Evolutionary conservation across 30 jellyfish, hydroid and myxozoan species (phyloP).

Genomic region (Cassiopea xamachana): DNA sequence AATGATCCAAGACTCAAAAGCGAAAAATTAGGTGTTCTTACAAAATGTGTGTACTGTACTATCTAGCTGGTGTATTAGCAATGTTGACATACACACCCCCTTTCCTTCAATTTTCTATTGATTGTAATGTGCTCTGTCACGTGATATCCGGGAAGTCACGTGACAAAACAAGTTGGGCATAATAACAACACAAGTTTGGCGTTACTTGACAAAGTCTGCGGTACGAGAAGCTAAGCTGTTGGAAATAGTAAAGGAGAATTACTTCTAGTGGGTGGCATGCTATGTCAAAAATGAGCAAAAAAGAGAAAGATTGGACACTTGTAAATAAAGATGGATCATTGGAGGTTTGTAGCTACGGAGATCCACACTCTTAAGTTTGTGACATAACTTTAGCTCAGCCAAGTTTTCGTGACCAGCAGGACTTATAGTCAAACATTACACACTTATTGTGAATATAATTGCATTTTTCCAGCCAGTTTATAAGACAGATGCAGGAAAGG

Average conservation of each 20-base stretch:
- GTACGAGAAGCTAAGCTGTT: neutral
- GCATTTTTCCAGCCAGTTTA: no score
- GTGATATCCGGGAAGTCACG: constrained; percentile 45
- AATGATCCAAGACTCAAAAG: no score
- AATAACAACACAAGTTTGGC: constrained; percentile 51
- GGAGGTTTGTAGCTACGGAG: constrained; percentile 21
- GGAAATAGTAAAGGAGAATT: neutral
- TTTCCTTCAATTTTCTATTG: neutral
- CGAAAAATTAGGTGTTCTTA: no score
- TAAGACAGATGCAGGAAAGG: no score
- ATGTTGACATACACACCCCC: no score
- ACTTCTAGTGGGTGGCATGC: neutral
- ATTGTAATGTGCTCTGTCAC: neutral
- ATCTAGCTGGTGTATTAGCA: no score
- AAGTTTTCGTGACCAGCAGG: no score
- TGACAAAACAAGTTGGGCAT: constrained; percentile 51
- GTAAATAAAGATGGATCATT: constrained; percentile 51
- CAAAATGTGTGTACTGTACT: no score
- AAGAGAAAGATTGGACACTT: constrained; percentile 66
- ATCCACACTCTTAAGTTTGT: neutral
- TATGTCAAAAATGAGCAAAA: constrained; percentile 25
- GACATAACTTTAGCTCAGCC: no score
- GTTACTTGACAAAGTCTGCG: neutral
- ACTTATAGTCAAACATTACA: neutral
- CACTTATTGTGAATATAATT: neutral